Evolutionary conservation across 2,888 invertebrate genomes (phyloP), one percentile per base, ranked within the genome.

Genomic region (Poecilus cupreus): DNA sequence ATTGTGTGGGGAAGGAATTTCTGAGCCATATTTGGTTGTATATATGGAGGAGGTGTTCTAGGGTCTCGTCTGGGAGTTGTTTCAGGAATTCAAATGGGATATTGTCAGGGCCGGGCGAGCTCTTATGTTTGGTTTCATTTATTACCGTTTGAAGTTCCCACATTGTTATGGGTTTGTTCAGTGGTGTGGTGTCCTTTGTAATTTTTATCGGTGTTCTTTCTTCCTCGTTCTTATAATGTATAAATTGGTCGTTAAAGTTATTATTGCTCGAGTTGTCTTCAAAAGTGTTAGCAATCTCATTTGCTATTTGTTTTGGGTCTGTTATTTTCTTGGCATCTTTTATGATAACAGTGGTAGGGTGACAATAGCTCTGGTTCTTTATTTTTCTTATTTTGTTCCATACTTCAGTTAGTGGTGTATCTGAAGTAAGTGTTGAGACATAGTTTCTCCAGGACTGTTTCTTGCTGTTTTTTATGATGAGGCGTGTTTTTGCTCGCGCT

Each of bases 61-160:
- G 10, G 5, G 32, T 39, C 18, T 18, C 39, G 3, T 11, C 22
- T 32, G 39, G 70, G 3, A 39, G 39, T 8, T 70, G 24, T 70
- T 72, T 72, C 6, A 72, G 22, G 20, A 72, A 18, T 46, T 72
- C 72, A 13, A 43, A 72, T 43, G 72, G 72, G 20, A 72, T 46
- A 22, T 72, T 72, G 16, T 72, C 46, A 13, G 72, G 46, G 16
- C 72, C 46, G 2, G 72, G 72, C 4, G 18, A 10, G 20, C 20
- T 43, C n/a, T 72, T 46, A 8, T 18, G 4, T 72, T 72, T 72
- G 2, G 16, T 4, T 43, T 72, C 46, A 8, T 10, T 13, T 18
- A 72, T 46, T 10, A 20, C 72, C 16, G 24, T 6, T 18, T 10
- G 1, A 10, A 72, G 39, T 72, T 72, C 72, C 2, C 13, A 6